Evolutionary conservation across 1,140 invertebrate genomes (phyloP).

Genomic region (Cecropterus lyciades): DNA sequence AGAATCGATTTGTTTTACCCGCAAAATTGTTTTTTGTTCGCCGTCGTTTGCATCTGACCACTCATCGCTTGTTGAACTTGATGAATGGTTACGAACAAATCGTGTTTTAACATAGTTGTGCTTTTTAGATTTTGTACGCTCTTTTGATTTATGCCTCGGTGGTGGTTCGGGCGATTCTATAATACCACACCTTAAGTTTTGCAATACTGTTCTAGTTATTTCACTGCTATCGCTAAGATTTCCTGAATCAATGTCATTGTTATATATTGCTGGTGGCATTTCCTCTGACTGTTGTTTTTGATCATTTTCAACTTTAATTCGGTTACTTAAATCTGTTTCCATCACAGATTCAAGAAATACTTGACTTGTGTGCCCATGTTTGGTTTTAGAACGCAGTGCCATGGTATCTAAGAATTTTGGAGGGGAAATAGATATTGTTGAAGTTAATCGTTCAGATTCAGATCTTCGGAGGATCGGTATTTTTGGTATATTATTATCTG

Average conservation of each 20-base stretch:
- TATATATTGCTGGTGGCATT: conserved; percentile 9
- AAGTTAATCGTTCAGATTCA: conserved; percentile 76
- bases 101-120: conserved; percentile 82
- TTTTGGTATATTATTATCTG: conserved; percentile 76
- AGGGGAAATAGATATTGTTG: conserved; percentile 85
- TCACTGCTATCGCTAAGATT: conserved; percentile 78
- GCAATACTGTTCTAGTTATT: conserved; percentile 68
- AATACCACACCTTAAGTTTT: conserved; percentile 68
- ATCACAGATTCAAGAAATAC: conserved; percentile 81
- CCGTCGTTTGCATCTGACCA: conserved; percentile 78
- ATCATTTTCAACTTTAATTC: conserved; percentile 42
- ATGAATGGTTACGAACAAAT: conserved; percentile 76
- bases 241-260: conserved; percentile 57
- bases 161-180: conserved; percentile 76
- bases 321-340: conserved; percentile 59
- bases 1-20: conserved; percentile 82
- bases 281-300: conserved; percentile 15
- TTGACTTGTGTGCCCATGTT: conserved; percentile 85
- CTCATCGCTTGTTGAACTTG: conserved; percentile 77
- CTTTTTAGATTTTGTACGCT: conserved; percentile 68
- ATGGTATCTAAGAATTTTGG: conserved; percentile 88
- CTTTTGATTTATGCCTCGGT: conserved; percentile 74
- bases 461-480: conserved; percentile 69
- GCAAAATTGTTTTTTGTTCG: conserved; percentile 73
- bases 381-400: conserved; percentile 88